Base-by-base conservation (phyloP, 2,797 vertebrate genomes). In the Alauda arvensis region DNA sequence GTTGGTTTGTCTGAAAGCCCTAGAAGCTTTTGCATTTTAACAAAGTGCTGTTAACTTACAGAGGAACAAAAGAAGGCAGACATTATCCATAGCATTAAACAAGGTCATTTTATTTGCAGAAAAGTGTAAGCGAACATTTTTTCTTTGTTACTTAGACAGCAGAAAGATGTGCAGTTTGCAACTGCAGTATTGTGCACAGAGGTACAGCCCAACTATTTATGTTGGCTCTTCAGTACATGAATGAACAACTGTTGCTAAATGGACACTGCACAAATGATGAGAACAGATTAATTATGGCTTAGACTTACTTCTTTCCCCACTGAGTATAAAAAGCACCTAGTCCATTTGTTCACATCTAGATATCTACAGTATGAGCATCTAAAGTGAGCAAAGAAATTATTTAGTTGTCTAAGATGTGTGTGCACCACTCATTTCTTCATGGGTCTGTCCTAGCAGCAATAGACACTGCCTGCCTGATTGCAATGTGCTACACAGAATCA, bases 391-490 rank as follows among this genome's bases (percentile, higher is more conserved):
- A 5, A 69, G 7, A 80, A 80, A 80, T 55, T 33, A 55, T 77
- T 85, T 85, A 6, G 14, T 63, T 40, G 9, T 18, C 82, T 53
- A 46, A 52, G 51, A 14, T 14, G 16, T 7, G 3, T 23, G 25
- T 66, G 49, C 18, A 39, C 8, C 53, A 23, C 13, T 72, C 23
- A 18, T 51, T 89, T 26, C 14, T 67, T 81, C 52, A 53, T 1
- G 66, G 34, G 69, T 6, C 23, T 52, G 16, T 42, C 28, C 24
- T 43, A 53, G 21, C n/a, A 57, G 18, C 31, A 39, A 10, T 1
- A 57, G 15, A 42, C 34, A 18, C 7, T 17, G 31, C 33, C 6
- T 0, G 0, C 4, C 16, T 13, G 55, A 65, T 4, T n/a, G 33
- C 43, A 69, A 18, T 11, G 23, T 2, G 1, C 48, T 37, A 19